Evolutionary conservation across 2,113 vertebrate genomes (phyloP).

Genomic region (Serranochromis macrocephalus): DNA sequence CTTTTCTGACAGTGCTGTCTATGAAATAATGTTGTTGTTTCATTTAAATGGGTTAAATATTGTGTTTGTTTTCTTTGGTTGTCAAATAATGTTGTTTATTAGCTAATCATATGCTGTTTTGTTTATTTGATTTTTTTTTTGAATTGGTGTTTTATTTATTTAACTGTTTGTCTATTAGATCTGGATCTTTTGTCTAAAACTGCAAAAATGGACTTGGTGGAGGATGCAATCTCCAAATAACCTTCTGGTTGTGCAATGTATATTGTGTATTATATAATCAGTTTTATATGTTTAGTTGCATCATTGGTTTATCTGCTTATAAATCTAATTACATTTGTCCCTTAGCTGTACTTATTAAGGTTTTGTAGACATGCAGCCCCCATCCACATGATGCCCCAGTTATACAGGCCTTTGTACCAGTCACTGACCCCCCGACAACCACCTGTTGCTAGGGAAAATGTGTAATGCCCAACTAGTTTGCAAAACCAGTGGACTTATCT

Average conservation of each 20-base stretch:
- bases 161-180: background rate
- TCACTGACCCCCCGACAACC: background rate
- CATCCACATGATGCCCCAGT: background rate
- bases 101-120: background rate
- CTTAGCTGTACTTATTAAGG: background rate
- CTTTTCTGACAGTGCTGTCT: background rate
- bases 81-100: background rate
- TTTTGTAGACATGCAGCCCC: background rate
- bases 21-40: background rate
- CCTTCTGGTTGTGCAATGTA: background rate
- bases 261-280: background rate
- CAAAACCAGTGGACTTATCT: rapidly evolving
- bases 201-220: background rate
- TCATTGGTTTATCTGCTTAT: background rate
- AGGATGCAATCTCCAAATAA: background rate
- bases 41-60: background rate
- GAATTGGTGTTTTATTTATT: background rate
- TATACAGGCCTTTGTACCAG: background rate
- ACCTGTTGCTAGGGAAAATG: background rate
- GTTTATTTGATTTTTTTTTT: background rate
- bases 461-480: background rate
- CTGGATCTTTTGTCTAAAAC: background rate
- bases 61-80: background rate
- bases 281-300: background rate
- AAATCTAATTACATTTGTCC: background rate